Percentiles rank a stretch among this genome's conserved stretches.
These are phyloP conservation scores for Paraplagusia blochii DNA, from an alignment of 2,113 vertebrate species.

Conservation along the genomic window DNA sequence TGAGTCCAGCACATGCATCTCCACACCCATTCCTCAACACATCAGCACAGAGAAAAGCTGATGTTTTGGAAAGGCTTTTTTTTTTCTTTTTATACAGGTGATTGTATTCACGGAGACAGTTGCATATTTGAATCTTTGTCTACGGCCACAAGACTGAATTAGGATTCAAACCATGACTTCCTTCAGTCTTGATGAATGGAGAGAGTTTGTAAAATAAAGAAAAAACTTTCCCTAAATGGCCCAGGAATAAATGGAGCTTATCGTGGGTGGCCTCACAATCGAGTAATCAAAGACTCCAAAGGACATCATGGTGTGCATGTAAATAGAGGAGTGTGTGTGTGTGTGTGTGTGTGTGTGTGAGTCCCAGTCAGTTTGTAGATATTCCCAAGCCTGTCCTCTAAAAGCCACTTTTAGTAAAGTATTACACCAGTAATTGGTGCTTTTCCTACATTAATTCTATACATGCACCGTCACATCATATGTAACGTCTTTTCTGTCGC, in stretches of 20 bases:
- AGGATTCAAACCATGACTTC: constrained; percentile 64
- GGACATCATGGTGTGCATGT: constrained; percentile 51
- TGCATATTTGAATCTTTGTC: constrained; percentile 47
- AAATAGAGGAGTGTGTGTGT: constrained; percentile 38
- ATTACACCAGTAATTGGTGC: constrained; percentile 35
- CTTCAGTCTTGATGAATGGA: constrained; percentile 70
- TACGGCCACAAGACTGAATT: constrained; percentile 51
- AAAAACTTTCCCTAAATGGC: constrained; percentile 71
- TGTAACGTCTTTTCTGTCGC: constrained; percentile 35
- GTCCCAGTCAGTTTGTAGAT: constrained; percentile 34
- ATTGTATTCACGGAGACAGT: constrained; percentile 21
- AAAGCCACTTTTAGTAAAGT: constrained; percentile 48
- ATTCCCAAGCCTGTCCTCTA: constrained; percentile 38
- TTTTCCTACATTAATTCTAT: constrained; percentile 30
- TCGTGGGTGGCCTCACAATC: constrained; percentile 70
- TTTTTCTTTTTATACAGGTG: no score
- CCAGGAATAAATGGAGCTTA: constrained; percentile 70
- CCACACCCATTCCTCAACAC: no score
- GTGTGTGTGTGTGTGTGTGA: constrained; percentile 25
- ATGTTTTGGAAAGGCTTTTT: no score
- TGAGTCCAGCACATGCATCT: no score
- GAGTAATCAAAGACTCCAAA: constrained; percentile 65
- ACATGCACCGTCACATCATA: constrained; percentile 7
- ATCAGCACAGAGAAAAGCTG: no score
- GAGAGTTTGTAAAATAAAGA: constrained; percentile 38